Evolutionary conservation across 2,113 vertebrate genomes (phyloP).

Genomic region (Bettongia penicillata): DNA sequence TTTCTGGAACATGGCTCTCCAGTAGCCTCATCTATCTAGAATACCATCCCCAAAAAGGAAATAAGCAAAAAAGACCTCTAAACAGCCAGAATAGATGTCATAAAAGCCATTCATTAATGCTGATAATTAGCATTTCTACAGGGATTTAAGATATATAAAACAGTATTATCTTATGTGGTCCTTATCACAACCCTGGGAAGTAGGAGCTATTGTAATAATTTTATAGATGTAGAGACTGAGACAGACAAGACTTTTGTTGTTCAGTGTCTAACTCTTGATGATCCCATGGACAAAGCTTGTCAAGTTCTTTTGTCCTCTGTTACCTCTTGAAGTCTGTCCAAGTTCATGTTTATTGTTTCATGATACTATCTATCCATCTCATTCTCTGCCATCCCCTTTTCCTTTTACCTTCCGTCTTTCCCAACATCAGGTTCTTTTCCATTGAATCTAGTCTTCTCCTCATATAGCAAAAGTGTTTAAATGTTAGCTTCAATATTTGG

Average conservation of each 20-base stretch:
- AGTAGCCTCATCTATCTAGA: not conserved
- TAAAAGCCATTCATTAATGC: not conserved
- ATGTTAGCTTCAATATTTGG: not conserved
- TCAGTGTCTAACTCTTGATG: no score
- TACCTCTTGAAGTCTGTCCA: no score
- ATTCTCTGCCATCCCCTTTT: no score
- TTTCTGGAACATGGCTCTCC: not conserved
- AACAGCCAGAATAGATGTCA: not conserved
- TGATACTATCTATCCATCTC: no score
- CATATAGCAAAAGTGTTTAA: not conserved
- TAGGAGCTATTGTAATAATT: not conserved
- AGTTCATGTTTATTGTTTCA: no score
- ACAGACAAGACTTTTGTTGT: not conserved
- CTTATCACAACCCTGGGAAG: not conserved
- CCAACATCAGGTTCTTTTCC: not conserved
- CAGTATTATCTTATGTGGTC: not conserved
- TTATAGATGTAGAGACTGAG: not conserved
- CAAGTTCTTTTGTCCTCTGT: no score
- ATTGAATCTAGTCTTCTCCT: not conserved
- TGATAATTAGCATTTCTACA: not conserved
- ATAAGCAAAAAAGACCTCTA: not conserved
- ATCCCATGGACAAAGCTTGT: no score
- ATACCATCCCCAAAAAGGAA: not conserved
- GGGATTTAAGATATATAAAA: not conserved
- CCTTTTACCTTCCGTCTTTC: not conserved